phyloP scores from a whole-genome alignment of 2,113 vertebrate species.

The Ailurus styani region DNA sequence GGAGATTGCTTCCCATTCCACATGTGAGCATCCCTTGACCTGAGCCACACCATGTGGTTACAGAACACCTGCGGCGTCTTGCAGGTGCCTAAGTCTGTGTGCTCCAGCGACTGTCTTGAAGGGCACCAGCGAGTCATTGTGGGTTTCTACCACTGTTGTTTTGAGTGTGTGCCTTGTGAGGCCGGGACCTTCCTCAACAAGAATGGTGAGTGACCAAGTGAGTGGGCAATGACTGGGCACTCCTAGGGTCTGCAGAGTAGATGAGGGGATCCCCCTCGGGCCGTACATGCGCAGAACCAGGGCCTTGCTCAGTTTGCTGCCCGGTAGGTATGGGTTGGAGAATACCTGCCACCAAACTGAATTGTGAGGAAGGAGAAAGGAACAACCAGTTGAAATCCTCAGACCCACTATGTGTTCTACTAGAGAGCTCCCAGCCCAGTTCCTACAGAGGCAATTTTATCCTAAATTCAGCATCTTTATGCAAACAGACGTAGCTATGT shows the following conservation, averaged over 20 bases:
- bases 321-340: not conserved
- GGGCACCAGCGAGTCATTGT: constrained; percentile 65
- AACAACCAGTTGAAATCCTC: not conserved
- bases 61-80: accelerated
- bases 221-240: accelerated
- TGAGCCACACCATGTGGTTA: not conserved
- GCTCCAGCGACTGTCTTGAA: constrained; percentile 52
- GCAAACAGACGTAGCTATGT: not conserved
- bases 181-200: constrained; percentile 84
- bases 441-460: not conserved
- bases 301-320: not conserved
- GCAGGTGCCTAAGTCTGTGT: constrained; percentile 76
- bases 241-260: not conserved
- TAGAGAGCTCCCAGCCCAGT: not conserved
- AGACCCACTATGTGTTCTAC: not conserved
- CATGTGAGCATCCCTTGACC: not conserved
- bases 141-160: constrained; percentile 83
- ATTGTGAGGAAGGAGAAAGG: not conserved
- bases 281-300: not conserved
- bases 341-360: not conserved
- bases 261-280: not conserved
- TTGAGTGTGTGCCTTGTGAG: constrained; percentile 81
- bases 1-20: not conserved
- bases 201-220: constrained; percentile 79
- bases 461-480: not conserved